Evolutionary conservation across 1,140 invertebrate genomes (phyloP).

Genomic region (Megathymus violae): DNA sequence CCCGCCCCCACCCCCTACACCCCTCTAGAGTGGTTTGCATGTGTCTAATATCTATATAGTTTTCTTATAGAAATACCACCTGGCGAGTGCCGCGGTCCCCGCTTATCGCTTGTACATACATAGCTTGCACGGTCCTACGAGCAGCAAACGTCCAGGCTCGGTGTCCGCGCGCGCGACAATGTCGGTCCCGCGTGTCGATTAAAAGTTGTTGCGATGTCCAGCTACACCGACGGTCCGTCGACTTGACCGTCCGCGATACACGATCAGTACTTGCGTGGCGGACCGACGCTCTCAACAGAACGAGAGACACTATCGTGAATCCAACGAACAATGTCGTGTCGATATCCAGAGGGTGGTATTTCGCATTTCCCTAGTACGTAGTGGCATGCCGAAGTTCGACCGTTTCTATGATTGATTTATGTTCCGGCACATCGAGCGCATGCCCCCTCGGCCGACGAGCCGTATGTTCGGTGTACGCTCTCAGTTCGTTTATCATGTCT

Average conservation of each 20-base stretch:
- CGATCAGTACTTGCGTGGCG: slow-evolving; percentile 14
- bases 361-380: slow-evolving; percentile 71
- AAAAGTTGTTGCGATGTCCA: no score
- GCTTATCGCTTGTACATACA: slow-evolving; percentile 32
- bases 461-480: slow-evolving; percentile 43
- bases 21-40: slow-evolving; percentile 62
- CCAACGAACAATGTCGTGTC: slow-evolving; percentile 19
- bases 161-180: slow-evolving; percentile 13
- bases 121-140: slow-evolving; percentile 46
- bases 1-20: no score
- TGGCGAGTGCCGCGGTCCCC: slow-evolving; percentile 46
- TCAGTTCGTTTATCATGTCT: slow-evolving; percentile 51
- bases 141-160: slow-evolving; percentile 53
- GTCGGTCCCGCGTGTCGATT: slow-evolving; percentile 18
- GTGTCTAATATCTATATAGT: slow-evolving; percentile 71
- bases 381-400: slow-evolving; percentile 67
- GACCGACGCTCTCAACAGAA: not conserved
- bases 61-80: slow-evolving; percentile 73
- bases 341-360: slow-evolving; percentile 72
- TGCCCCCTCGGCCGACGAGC: slow-evolving; percentile 38
- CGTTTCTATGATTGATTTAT: slow-evolving; percentile 52
- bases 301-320: slow-evolving; percentile 8
- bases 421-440: slow-evolving; percentile 45
- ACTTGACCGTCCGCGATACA: no score
- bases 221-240: no score